These are phyloP conservation scores for Tiaroga cobitis DNA, from an alignment of 2,797 vertebrate genomes.

Conservation along the genomic window DNA sequence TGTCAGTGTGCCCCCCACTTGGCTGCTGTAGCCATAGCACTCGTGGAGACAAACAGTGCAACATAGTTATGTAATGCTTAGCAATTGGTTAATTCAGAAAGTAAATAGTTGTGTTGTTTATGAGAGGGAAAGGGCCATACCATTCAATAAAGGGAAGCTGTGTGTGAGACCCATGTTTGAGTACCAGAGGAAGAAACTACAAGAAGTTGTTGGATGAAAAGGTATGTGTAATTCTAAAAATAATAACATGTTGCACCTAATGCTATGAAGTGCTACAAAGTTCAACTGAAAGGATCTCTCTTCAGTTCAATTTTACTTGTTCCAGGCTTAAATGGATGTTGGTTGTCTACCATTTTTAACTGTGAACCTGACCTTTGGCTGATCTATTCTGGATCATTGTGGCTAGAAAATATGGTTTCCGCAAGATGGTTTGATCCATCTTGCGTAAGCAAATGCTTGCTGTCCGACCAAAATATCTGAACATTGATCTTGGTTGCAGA, in stretches of 20 bases:
- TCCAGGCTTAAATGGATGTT: constrained; percentile 2
- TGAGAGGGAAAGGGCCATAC: background rate
- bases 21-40: constrained; percentile 19
- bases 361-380: constrained; percentile 13
- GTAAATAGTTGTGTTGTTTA: constrained; percentile 30
- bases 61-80: constrained; percentile 50
- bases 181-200: background rate
- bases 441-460: background rate
- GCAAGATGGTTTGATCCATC: background rate
- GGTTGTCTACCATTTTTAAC: constrained; percentile 30
- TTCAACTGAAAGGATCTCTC: background rate
- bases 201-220: background rate
- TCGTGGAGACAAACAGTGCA: constrained; percentile 23
- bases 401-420: background rate
- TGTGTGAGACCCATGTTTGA: background rate
- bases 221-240: background rate
- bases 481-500: background rate
- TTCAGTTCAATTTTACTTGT: background rate
- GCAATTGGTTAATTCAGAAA: constrained; percentile 43
- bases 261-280: background rate
- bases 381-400: background rate
- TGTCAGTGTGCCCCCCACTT: constrained; percentile 40
- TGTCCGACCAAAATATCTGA: background rate
- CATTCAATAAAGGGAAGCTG: constrained; percentile 6
- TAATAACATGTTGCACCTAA: background rate